These are phyloP conservation scores for Cyclargus thomasi DNA, from an alignment of 1,140 invertebrate genomes.

Conservation along the genomic window DNA sequence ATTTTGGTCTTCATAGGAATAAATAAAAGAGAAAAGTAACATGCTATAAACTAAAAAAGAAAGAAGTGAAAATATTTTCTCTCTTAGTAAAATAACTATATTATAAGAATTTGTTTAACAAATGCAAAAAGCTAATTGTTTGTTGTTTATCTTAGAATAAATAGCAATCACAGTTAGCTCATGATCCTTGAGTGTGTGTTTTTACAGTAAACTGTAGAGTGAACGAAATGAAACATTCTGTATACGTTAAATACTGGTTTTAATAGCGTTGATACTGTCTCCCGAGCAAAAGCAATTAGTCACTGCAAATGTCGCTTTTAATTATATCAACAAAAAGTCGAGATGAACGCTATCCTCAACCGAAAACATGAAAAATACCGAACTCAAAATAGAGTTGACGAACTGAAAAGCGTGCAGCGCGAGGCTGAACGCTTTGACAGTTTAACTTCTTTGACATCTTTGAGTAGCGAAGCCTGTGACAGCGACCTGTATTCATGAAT, in stretches of 20 bases:
- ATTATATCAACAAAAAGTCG: not conserved
- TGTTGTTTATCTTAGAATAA: too few species aligned
- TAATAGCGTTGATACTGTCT: not conserved
- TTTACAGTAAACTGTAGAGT: too few species aligned
- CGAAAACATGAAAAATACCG: not conserved
- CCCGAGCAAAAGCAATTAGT: not conserved
- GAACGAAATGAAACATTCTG: not conserved
- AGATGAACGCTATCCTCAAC: not conserved
- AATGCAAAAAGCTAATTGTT: too few species aligned
- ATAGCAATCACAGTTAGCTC: too few species aligned
- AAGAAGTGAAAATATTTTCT: too few species aligned
- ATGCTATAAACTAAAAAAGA: too few species aligned
- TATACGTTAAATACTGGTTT: not conserved
- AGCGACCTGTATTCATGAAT: slow-evolving; percentile 21
- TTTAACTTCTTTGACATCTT: slow-evolving; percentile 26
- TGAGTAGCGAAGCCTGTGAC: slow-evolving; percentile 27
- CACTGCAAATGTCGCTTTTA: not conserved
- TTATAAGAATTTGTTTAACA: too few species aligned
- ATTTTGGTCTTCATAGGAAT: too few species aligned
- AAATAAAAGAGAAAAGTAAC: too few species aligned
- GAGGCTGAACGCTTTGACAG: slow-evolving; percentile 25
- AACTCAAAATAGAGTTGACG: not conserved
- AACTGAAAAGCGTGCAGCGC: not conserved
- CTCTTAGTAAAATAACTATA: too few species aligned
- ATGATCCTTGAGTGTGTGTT: too few species aligned